These are phyloP conservation scores for Pardosa pseudoannulata DNA, from an alignment of 2,888 invertebrate species.

Conservation along the genomic window DNA sequence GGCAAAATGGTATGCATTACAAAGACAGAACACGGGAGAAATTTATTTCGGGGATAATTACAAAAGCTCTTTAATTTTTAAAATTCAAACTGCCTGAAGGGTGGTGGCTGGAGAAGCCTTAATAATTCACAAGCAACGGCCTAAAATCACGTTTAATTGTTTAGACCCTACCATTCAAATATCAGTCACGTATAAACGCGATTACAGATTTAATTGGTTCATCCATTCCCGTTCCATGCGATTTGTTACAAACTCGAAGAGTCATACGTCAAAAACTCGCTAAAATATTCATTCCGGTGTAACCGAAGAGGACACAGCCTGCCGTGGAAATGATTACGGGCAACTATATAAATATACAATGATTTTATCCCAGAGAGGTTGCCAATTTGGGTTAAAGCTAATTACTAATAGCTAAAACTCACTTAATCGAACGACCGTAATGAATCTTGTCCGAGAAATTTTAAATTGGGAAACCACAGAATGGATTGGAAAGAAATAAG, in stretches of 20 bases:
- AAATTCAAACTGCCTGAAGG: neutral
- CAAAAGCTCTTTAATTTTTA: neutral
- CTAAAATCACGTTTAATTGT: neutral
- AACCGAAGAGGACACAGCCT: neutral
- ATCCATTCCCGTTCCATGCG: neutral
- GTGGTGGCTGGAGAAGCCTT: neutral
- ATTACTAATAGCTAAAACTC: too few relatives aligned
- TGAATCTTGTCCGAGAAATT: too few relatives aligned
- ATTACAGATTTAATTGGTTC: neutral
- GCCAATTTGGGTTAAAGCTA: too few relatives aligned
- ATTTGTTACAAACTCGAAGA: neutral
- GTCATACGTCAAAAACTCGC: neutral
- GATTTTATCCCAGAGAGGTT: too few relatives aligned
- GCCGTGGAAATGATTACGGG: too few relatives aligned
- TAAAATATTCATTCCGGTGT: neutral
- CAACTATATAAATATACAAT: too few relatives aligned
- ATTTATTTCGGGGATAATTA: neutral
- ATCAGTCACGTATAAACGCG: neutral
- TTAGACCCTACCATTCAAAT: neutral
- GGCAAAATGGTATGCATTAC: too few relatives aligned
- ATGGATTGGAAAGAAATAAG: too few relatives aligned
- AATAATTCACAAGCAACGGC: neutral
- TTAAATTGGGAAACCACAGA: too few relatives aligned
- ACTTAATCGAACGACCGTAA: too few relatives aligned
- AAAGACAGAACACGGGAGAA: too few relatives aligned